These are phyloP conservation scores for Alsophila aescularia DNA, from an alignment of 2,888 invertebrate species.

Conservation along the genomic window DNA sequence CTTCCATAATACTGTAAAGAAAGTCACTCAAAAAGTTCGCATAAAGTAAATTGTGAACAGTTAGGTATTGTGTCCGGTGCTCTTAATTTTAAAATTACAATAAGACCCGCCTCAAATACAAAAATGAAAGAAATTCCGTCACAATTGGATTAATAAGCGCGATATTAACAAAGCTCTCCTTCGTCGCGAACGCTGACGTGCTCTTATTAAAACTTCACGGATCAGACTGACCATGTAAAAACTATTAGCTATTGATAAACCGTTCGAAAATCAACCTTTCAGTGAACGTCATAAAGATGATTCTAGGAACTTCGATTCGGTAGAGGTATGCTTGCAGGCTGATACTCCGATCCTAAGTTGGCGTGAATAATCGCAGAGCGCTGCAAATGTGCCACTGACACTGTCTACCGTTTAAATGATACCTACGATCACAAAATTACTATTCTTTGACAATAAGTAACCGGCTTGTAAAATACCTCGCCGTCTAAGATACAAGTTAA, in stretches of 20 bases:
- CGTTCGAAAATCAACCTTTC: slow-evolving; percentile 32
- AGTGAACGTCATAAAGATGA: slow-evolving; percentile 4
- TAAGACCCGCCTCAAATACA: slow-evolving; percentile 12
- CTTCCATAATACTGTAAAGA: slow-evolving; percentile 3
- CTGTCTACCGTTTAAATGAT: slow-evolving; percentile 52
- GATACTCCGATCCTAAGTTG: slow-evolving; percentile 58
- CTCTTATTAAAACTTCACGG: slow-evolving; percentile 62
- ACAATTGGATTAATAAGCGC: slow-evolving; percentile 57
- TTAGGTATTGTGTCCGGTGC: not conserved
- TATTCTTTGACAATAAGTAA: slow-evolving; percentile 39
- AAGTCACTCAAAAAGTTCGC: slow-evolving; percentile 3
- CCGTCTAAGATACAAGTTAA: slow-evolving; percentile 42
- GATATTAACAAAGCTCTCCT: slow-evolving; percentile 47
- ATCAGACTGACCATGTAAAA: slow-evolving; percentile 25
- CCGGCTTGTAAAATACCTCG: slow-evolving; percentile 32
- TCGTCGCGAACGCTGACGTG: slow-evolving; percentile 51
- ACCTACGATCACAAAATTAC: slow-evolving; percentile 39
- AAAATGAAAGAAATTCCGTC: slow-evolving; percentile 45
- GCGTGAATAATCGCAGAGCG: slow-evolving; percentile 72
- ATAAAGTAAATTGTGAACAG: slow-evolving; percentile 11
- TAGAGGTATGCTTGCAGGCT: slow-evolving; percentile 21
- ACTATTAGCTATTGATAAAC: not conserved
- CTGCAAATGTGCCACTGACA: slow-evolving; percentile 62
- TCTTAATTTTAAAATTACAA: not conserved
- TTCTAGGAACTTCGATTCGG: slow-evolving; percentile 6